Percentiles rank a stretch among this genome's conserved stretches.
phyloP scores from a whole-genome alignment of 2,797 vertebrate genomes.

The Xenops minutus region DNA sequence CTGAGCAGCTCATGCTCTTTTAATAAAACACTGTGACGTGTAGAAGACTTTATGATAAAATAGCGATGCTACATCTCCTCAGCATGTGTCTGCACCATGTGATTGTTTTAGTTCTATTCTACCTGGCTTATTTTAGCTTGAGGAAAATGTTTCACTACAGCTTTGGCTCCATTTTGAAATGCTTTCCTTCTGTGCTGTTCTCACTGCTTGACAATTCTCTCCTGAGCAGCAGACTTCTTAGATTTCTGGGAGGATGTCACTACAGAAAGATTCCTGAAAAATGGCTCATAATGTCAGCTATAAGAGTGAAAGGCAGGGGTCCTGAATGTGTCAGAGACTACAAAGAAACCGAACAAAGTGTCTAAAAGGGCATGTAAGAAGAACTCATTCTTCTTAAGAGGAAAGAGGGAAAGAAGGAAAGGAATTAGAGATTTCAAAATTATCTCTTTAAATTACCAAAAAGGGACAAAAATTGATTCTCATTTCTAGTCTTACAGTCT shows the following conservation, averaged over 20 bases:
- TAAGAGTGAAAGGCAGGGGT: neutral
- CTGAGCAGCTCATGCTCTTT: neutral
- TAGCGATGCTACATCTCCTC: neutral
- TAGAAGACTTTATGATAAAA: neutral
- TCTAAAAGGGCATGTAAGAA: neutral
- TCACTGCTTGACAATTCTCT: neutral
- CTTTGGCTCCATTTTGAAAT: slow-evolving; percentile 4
- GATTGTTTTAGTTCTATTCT: neutral
- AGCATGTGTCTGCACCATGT: neutral
- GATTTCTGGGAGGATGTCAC: neutral
- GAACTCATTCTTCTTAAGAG: neutral
- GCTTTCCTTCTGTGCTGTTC: neutral
- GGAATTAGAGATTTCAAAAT: neutral
- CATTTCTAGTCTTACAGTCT: neutral
- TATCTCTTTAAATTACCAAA: neutral
- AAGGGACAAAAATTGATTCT: neutral
- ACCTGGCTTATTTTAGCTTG: neutral
- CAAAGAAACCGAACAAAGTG: neutral
- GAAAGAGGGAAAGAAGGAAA: neutral
- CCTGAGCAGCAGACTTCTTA: neutral
- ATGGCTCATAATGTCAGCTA: neutral
- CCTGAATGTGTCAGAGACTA: neutral
- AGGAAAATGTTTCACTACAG: neutral
- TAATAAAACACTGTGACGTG: neutral
- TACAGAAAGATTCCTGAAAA: neutral